These are phyloP conservation scores for Nezara viridula DNA, from an alignment of 2,888 invertebrate genomes.

Conservation along the genomic window DNA sequence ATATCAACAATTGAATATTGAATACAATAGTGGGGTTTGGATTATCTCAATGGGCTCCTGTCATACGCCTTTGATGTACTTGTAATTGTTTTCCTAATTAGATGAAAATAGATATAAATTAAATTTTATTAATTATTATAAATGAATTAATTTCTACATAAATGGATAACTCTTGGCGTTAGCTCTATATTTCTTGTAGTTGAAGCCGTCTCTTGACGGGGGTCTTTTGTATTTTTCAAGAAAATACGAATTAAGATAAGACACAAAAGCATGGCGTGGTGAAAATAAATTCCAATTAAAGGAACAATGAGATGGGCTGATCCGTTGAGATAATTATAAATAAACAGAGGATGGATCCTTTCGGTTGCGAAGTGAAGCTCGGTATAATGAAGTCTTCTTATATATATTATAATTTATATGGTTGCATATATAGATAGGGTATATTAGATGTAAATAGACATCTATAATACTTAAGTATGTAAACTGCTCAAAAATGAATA, in stretches of 20 bases:
- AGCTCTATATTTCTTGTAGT: not conserved
- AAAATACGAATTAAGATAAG: conserved; percentile 25
- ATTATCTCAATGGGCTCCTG: no score
- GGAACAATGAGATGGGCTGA: conserved; percentile 35
- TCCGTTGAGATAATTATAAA: conserved; percentile 46
- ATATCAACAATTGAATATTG: no score
- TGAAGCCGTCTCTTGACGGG: not conserved
- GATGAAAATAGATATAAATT: no score
- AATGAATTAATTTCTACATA: not conserved
- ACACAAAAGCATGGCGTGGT: not conserved
- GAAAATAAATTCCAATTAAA: conserved; percentile 34
- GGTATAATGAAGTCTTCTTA: not conserved
- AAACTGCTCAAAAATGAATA: no score
- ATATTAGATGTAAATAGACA: not conserved
- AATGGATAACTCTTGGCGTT: not conserved
- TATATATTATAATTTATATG: not conserved
- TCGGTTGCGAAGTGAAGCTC: not conserved
- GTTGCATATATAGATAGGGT: not conserved
- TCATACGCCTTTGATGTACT: no score
- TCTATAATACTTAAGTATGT: no score
- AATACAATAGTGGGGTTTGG: no score
- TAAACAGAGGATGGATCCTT: not conserved
- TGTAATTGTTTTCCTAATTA: no score
- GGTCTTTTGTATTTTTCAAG: not conserved
- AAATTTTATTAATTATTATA: not conserved